phyloP scores from a whole-genome alignment of 2,113 vertebrate species.

The Dicentrarchus labrax region DNA sequence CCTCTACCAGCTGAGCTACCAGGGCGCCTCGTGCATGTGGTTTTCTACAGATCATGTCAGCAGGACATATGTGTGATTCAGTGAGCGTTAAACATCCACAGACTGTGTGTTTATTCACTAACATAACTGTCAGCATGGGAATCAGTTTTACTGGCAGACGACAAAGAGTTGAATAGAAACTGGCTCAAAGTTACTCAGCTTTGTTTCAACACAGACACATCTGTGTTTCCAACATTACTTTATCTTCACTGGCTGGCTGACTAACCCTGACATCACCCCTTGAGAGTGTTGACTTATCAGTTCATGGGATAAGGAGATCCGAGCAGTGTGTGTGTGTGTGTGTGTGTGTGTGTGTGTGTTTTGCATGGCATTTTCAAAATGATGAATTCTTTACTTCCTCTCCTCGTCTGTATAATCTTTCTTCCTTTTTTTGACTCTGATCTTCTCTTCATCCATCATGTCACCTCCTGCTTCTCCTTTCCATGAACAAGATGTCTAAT shows the following conservation, averaged over 20 bases:
- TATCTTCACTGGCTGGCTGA: slow-evolving; percentile 47
- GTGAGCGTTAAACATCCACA: no score
- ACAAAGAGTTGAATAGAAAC: no score
- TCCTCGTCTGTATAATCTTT: not conserved
- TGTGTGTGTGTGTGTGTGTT: slow-evolving; percentile 30
- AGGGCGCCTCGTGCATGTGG: no score
- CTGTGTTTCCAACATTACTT: slow-evolving; percentile 24
- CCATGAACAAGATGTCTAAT: not conserved
- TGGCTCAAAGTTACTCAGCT: slow-evolving; percentile 6
- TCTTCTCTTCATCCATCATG: not conserved
- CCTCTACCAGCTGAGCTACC: no score
- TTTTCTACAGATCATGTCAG: no score
- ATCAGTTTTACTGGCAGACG: no score
- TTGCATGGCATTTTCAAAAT: not conserved
- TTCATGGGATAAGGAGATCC: not conserved
- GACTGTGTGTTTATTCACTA: no score
- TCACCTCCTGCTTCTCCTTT: not conserved
- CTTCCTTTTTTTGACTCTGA: not conserved
- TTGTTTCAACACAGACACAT: slow-evolving; percentile 43
- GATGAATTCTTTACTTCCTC: slow-evolving; percentile 32
- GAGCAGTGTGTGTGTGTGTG: slow-evolving; percentile 32
- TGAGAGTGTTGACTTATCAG: slow-evolving; percentile 50
- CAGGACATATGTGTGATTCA: no score
- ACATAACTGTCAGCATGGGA: no score
- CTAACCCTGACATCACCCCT: slow-evolving; percentile 64